phyloP scores from a whole-genome alignment of 1,140 invertebrate species.

The Ceratosolen fusciceps region DNA sequence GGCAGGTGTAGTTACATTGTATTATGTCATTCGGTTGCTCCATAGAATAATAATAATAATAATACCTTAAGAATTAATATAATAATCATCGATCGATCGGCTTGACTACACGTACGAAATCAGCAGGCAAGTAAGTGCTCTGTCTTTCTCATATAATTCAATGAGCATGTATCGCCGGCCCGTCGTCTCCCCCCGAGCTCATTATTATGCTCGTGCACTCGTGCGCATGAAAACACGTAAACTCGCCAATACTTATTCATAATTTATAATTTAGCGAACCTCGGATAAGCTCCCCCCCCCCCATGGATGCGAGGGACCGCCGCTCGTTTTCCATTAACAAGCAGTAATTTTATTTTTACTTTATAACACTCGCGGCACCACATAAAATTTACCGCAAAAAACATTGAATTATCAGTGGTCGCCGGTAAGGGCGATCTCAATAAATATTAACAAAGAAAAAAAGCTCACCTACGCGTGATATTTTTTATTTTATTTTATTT shows the following conservation, averaged over 20 bases:
- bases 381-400: constrained; percentile 20
- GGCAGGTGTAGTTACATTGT: constrained; percentile 69
- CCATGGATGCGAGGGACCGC: background rate
- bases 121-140: constrained; percentile 63
- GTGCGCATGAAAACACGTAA: constrained; percentile 27
- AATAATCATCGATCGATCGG: constrained; percentile 61
- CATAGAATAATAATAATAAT: constrained; percentile 59
- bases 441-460: constrained; percentile 28
- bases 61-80: constrained; percentile 57
- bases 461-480: background rate
- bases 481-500: constrained; percentile 9
- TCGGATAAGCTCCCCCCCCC: constrained; percentile 27
- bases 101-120: constrained; percentile 66
- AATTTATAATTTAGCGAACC: constrained; percentile 18
- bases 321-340: constrained; percentile 14
- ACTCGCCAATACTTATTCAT: constrained; percentile 12
- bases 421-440: constrained; percentile 12
- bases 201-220: constrained; percentile 18
- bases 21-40: constrained; percentile 64
- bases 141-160: constrained; percentile 52
- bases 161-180: no score
- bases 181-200: constrained; percentile 10
- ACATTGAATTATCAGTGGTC: constrained; percentile 18
- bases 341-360: constrained; percentile 21
- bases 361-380: constrained; percentile 21